Evolutionary conservation across 1,140 invertebrate species (phyloP), one percentile per base, ranked within the genome.

Genomic region (Drosophila rufa): DNA sequence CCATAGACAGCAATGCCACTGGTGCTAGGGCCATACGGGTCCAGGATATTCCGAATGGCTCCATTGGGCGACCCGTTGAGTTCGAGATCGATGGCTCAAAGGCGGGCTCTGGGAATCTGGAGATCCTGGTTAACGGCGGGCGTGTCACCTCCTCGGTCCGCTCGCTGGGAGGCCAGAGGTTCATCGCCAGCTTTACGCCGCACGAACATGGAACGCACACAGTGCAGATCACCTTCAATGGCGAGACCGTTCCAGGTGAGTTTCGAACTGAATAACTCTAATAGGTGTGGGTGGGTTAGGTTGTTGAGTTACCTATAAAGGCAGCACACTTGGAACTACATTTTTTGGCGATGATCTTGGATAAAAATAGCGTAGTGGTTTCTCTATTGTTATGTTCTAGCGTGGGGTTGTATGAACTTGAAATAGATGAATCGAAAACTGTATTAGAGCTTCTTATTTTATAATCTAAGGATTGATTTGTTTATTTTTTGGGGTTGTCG

Each of bases 171-270:
- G 97, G 96, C 69, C 97, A 99, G 92, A 94, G 96, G 80, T 98
- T 97, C 93, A 94, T 97, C 25, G 98, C 98, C 15, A 96, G 97
- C 3, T 99, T 99, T 92, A 97, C 98, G 40, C 98, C 98, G 0
- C 96, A 97, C 82, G 96, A 98, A 86, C 94, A 96, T 12, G 95
- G 97, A 25, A 95, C 95, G 27, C 98, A 99, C 93, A 94, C 96
- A 4, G 96, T 99, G 14, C 97, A 99, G 90, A 98, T 99, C 95
- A 98, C 96, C 57, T 99, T 99, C 94, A 99, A 99, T 93, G 97
- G 97, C 25, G 96, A 98, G 92, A 95, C 96, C 79, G 97, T 99
- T 15, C 96, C 97, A 91, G 98, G 98, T 98, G 94, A 96, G 96
- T 64, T 57, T 22, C 5, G 1, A 48, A 5, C n/a, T 53, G 8